These are phyloP conservation scores for Dicentrarchus labrax DNA, from an alignment of 2,113 vertebrate genomes.

Conservation along the genomic window DNA sequence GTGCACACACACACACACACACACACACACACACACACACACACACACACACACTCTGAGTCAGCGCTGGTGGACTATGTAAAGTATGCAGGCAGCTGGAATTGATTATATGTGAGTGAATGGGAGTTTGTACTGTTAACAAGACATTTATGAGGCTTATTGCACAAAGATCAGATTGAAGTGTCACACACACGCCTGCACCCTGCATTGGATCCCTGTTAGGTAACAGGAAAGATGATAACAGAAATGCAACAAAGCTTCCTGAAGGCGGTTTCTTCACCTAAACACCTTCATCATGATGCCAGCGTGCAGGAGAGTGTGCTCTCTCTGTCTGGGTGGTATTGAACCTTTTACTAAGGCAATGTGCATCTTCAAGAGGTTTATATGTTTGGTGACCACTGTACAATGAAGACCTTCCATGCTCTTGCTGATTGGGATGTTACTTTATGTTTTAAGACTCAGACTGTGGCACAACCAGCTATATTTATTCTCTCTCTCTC, in stretches of 20 bases:
- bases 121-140: background rate
- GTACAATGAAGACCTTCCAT: too few relatives aligned
- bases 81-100: background rate
- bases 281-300: background rate
- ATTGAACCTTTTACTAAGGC: too few relatives aligned
- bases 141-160: background rate
- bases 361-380: background rate
- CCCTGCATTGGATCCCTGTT: background rate
- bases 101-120: background rate
- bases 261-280: background rate
- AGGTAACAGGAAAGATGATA: background rate
- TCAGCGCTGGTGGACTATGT: background rate
- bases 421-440: too few relatives aligned
- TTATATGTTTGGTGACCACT: too few relatives aligned
- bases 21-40: background rate
- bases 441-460: too few relatives aligned
- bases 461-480: too few relatives aligned
- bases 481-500: too few relatives aligned
- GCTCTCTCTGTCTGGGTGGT: too few relatives aligned
- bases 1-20: slow-evolving; percentile 15
- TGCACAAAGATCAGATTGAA: background rate
- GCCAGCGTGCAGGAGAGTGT: background rate
- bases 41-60: background rate
- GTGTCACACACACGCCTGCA: background rate
- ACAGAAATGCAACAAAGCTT: too few relatives aligned